Evolutionary conservation across 1,140 invertebrate genomes (phyloP), one percentile per base, ranked within the genome.

Genomic region (Uloborus diversus): DNA sequence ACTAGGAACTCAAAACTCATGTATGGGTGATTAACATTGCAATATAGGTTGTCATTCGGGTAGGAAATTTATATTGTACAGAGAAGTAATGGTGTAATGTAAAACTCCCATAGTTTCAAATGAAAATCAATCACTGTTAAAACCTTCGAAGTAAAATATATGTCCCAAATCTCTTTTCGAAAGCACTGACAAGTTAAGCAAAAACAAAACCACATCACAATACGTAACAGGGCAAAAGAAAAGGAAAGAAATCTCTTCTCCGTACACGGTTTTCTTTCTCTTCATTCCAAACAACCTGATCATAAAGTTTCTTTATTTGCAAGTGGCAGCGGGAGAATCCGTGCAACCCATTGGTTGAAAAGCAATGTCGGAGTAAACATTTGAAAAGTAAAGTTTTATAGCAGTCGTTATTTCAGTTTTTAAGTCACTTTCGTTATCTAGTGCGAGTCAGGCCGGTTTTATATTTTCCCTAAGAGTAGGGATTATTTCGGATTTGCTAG

Each of bases 251-350:
- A 28, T 17, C 23, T 3, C n/a, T 59, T 13, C 28, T 59, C 25
- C n/a, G 20, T 20, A 56, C 28, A 27, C n/a, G 25, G 27, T 13
- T 59, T n/a, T 27, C 32, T 59, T 28, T 59, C n/a, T 59, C 56
- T 59, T 59, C 28, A 59, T n/a, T n/a, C 56, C 56, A 25, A 59
- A 30, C 56, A 59, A 59, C 23, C n/a, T 28, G 27, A 59, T 30
- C 56, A 59, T 59, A 59, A 59, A 59, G 56, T 59, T 59, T 59
- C 56, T 59, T 59, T 59, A 59, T 59, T 59, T 59, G 56, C n/a
- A 59, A 30, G 25, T 59, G 56, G 14, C 56, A 59, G 25, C 17
- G 13, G 28, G 27, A 28, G 28, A 59, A 23, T 13, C 32, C 56
- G 56, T 59, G 56, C 28, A 25, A 27, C 28, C 28, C 9, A 59